These are phyloP conservation scores for Proales similis DNA, from an alignment of 1,140 invertebrate genomes.

Conservation along the genomic window DNA sequence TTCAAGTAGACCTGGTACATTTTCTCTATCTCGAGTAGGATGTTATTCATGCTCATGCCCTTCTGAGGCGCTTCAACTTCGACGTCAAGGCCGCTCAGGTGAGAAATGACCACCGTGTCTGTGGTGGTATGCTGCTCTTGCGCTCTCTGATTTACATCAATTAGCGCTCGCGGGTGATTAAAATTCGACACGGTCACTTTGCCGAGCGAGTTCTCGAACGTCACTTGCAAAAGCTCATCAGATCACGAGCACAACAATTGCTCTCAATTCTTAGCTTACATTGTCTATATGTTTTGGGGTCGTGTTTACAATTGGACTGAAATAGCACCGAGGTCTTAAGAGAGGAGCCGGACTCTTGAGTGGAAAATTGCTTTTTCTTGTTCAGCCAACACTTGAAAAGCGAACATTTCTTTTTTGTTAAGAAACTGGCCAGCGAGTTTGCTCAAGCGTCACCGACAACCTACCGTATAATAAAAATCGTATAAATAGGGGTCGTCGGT, in stretches of 20 bases:
- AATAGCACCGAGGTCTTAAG: conserved; percentile 38
- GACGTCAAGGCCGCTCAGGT: conserved; percentile 39
- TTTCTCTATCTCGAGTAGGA: conserved; percentile 68
- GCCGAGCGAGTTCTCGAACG: conserved; percentile 84
- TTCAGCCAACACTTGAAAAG: too few species aligned
- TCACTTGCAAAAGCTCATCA: conserved; percentile 61
- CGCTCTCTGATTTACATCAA: conserved; percentile 66
- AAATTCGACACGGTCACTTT: conserved; percentile 61
- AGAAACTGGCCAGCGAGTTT: conserved; percentile 13
- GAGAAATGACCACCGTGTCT: conserved; percentile 40
- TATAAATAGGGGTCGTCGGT: conserved; percentile 55
- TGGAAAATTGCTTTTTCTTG: too few species aligned
- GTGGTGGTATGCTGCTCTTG: conserved; percentile 38
- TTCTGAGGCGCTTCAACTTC: conserved; percentile 48
- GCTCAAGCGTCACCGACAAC: conserved; percentile 38
- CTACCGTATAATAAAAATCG: conserved; percentile 56
- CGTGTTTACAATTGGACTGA: conserved; percentile 48
- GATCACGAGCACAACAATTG: conserved; percentile 5
- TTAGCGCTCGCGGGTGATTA: conserved; percentile 82
- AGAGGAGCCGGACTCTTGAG: too few species aligned
- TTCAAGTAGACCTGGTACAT: conserved; percentile 27
- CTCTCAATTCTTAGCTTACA: neutral
- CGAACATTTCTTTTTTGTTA: conserved; percentile 1
- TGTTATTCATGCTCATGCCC: conserved; percentile 64
- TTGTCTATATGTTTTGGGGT: conserved; percentile 43